Percentiles rank a stretch among this genome's conserved stretches.
Evolutionary conservation across 2,888 invertebrate genomes (phyloP).

Genomic region (Leucania comma): DNA sequence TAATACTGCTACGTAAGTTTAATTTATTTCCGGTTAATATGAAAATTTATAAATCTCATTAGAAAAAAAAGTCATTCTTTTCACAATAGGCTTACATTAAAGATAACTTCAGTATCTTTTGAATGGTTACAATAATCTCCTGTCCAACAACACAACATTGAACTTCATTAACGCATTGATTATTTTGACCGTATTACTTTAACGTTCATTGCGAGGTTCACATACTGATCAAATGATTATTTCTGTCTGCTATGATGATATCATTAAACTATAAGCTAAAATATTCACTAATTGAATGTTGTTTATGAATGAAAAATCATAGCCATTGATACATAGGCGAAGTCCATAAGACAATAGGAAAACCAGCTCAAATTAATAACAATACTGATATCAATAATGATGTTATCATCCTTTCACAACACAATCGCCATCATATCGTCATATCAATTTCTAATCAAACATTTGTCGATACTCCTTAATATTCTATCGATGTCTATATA

Average conservation of each 20-base stretch:
- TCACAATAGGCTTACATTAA: not conserved
- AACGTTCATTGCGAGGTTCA: not conserved
- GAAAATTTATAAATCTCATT: not conserved
- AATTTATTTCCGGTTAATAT: conserved; percentile 21
- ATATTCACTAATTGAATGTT: not conserved
- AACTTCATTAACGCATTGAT: not conserved
- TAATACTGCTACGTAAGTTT: conserved; percentile 33
- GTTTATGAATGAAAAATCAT: not conserved
- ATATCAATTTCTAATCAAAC: conserved; percentile 65
- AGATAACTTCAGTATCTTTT: not conserved
- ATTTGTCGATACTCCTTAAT: conserved; percentile 59
- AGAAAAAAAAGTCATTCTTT: not conserved
- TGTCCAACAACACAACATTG: not conserved
- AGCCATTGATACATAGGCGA: not conserved
- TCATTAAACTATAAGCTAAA: not conserved
- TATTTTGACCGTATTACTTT: conserved; percentile 4
- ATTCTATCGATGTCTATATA: conserved; percentile 63
- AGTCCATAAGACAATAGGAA: not conserved
- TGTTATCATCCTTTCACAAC: conserved; percentile 24
- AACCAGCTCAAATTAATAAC: conserved; percentile 6
- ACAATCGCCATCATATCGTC: conserved; percentile 25
- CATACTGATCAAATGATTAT: not conserved
- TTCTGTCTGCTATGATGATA: not conserved
- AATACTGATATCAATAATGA: conserved; percentile 11
- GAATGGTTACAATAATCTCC: not conserved